These are phyloP conservation scores for Ammodytes marinus DNA, from an alignment of 2,113 vertebrate species.

Conservation along the genomic window DNA sequence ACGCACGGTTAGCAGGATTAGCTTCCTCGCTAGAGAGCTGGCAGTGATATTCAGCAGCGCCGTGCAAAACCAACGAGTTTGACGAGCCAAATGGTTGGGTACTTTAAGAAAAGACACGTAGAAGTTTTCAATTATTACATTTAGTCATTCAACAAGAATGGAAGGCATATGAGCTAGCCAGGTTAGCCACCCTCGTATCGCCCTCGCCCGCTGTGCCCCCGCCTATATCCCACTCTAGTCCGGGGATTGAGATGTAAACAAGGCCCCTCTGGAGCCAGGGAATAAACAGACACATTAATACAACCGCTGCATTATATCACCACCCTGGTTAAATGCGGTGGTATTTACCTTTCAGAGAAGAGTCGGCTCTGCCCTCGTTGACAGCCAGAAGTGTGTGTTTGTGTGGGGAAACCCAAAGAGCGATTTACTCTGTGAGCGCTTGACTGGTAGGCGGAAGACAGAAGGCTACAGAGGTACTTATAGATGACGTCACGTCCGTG, in stretches of 20 bases:
- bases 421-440: slow-evolving; percentile 58
- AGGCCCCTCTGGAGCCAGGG: slow-evolving; percentile 73
- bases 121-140: neutral
- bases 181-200: slow-evolving; percentile 30
- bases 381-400: slow-evolving; percentile 27
- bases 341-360: slow-evolving; percentile 74
- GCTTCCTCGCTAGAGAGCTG: slow-evolving; percentile 66
- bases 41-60: slow-evolving; percentile 15
- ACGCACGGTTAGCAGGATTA: slow-evolving; percentile 69
- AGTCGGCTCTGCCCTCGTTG: slow-evolving; percentile 25
- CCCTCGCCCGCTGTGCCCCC: slow-evolving; percentile 42
- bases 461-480: slow-evolving; percentile 67
- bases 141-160: neutral
- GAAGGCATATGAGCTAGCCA: neutral
- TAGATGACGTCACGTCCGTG: slow-evolving; percentile 80
- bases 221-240: slow-evolving; percentile 75
- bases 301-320: neutral
- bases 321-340: neutral
- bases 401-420: slow-evolving; percentile 34
- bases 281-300: slow-evolving; percentile 30
- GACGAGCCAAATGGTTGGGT: neutral
- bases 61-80: neutral
- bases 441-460: slow-evolving; percentile 74
- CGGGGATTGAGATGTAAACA: slow-evolving; percentile 88
- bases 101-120: neutral